Base-by-base conservation (phyloP, 2,888 invertebrate species). In the Agrypnus murinus region DNA sequence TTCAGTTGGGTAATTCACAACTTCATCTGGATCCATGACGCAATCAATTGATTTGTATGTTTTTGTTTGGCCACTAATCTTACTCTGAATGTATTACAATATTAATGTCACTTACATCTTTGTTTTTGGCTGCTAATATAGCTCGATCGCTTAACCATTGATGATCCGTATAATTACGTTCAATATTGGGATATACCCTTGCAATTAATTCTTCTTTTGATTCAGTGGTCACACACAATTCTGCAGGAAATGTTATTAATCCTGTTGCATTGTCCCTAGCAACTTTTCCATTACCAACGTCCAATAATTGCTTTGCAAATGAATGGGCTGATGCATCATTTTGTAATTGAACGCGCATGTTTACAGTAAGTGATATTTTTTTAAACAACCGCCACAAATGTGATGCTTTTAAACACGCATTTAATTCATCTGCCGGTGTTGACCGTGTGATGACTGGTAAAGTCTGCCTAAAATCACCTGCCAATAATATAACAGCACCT, bases 391-490 rank as follows among this genome's bases (percentile, higher is more conserved):
- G 48, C 79, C 79, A 80, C 65, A 79, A 69, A 77, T 38, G 69
- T 36, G 80, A 81, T 31, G 78, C 74, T 72, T 81, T 82, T 60
- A 81, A 62, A 72, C 80, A 81, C 72, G 79, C 80, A 72, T 82
- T 83, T 12, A 82, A 62, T 78, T 81, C 81, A 73, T 83, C 80
- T 25, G 80, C 81, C 69, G 75, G 74, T 50, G 77, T 79, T 71
- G 75, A 75, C 50, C 80, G 75, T 73, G 81, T 78, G 71, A 82
- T 79, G 25, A 81, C 78, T 71, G 80, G 79, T 43, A 81, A 69
- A 71, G 80, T 80, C 77, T 81, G 82, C 8, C 79, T 74, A 72
- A 83, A 82, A 81, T 82, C 81, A 36, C 80, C 81, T 72, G 81
- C 59, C 34, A 81, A 74, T 58, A 82, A 64, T 72, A 81, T 77